Evolutionary conservation across 2,888 invertebrate species (phyloP), one percentile per base, ranked within the genome.

Genomic region (Aspidapion aeneum): DNA sequence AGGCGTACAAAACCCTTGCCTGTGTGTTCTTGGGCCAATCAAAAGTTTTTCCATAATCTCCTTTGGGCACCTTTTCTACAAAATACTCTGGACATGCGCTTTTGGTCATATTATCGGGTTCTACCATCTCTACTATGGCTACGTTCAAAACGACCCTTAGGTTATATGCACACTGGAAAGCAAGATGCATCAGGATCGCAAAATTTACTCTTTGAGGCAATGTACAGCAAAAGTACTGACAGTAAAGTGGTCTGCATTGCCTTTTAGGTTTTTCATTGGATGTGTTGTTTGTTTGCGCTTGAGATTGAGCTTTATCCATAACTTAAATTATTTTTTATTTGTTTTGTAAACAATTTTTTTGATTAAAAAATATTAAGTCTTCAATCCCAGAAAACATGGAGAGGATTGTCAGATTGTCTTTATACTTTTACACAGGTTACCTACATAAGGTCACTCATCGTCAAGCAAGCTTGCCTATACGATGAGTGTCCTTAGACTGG

Each of bases 1-100:
- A 94, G 0, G 91, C 87, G 56, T 90, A 89, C 1, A 93, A 82
- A 51, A 93, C 90, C 52, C 90, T 78, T 0, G 93, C 92, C 80
- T 91, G 89, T 1, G 86, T 83, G 62, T 84, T 79, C 73, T 87
- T 85, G 56, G 84, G 83, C 91, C 91, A 92, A 18, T 87, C 83
- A 74, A 84, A 74, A 7, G 63, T 67, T 16, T 64, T 66, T 9
- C 66, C 68, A 18, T 59, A 55, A 7, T 35, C 35, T 35, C 5
- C 12, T 7, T 35, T 35, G 12, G 35, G 3, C 12, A 3, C 35
- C 35, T 12, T 35, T 7, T 35, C 58, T 59, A 17, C 60, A 19
- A 63, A n/a, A 35, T 7, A 35, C 35, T 35, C 35, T 22, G 66
- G 63, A 21, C 66, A 66, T 18, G 63, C 65, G 1, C 7, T n/a